phyloP scores from a whole-genome alignment of 2,113 vertebrate genomes.

The Tricholaema leucomelas region DNA sequence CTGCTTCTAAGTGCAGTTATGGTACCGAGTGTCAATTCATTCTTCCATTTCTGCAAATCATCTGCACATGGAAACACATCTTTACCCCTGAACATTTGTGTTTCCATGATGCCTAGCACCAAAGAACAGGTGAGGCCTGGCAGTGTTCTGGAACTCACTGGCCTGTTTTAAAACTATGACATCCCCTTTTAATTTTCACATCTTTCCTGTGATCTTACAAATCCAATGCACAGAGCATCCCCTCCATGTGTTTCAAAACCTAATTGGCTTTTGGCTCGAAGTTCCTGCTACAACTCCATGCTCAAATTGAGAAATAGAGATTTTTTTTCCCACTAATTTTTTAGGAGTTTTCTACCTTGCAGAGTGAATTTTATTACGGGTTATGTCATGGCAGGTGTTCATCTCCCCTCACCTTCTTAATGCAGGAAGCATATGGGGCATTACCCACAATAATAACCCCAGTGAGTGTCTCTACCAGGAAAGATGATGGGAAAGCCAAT shows the following conservation, averaged over 20 bases:
- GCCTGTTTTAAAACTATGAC: neutral
- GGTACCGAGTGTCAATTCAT: neutral
- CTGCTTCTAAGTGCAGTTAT: neutral
- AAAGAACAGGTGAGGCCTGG: neutral
- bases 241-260: neutral
- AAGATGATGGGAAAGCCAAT: constrained; percentile 5
- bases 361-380: constrained; percentile 1
- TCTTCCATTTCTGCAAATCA: neutral
- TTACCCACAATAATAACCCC: constrained; percentile 43
- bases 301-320: constrained; percentile 30
- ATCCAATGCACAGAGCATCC: neutral
- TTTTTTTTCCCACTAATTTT: constrained; percentile 52
- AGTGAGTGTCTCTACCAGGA: constrained; percentile 55
- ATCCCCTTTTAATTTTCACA: neutral
- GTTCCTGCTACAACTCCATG: neutral
- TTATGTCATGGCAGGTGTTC: constrained; percentile 64
- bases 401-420: constrained; percentile 54
- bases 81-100: neutral
- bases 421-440: constrained; percentile 61
- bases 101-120: neutral
- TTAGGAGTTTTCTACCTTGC: constrained; percentile 10
- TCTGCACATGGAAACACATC: rapidly evolving
- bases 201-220: neutral
- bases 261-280: neutral
- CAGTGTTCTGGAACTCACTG: neutral